Percentiles rank a stretch among this genome's conserved stretches.
Evolutionary conservation across 2,797 vertebrate species (phyloP).

Genomic region (Buceros bicornis): DNA sequence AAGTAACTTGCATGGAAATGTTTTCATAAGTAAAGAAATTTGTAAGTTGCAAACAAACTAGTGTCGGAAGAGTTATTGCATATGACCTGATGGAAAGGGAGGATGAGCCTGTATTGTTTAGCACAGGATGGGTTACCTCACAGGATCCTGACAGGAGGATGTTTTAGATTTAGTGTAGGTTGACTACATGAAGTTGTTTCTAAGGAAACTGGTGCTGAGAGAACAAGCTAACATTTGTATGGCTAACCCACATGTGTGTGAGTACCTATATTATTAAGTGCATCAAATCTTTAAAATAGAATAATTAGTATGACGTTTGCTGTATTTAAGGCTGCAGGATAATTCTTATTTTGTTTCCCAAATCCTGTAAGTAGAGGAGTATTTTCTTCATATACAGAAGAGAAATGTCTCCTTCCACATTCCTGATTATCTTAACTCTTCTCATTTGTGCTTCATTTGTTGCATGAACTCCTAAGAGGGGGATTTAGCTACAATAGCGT

Average conservation of each 20-base stretch:
- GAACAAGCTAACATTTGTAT: conserved; percentile 47
- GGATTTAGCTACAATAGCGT: not conserved
- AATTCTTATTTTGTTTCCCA: not conserved
- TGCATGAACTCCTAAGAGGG: not conserved
- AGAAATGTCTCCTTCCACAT: not conserved
- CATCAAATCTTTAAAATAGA: not conserved
- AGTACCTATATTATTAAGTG: not conserved
- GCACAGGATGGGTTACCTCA: conserved; percentile 31
- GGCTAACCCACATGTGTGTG: not conserved
- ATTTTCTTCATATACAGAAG: not conserved
- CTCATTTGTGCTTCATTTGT: not conserved
- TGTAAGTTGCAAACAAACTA: not conserved
- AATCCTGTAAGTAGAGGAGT: not conserved
- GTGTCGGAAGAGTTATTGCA: not conserved
- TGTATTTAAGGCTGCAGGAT: not conserved
- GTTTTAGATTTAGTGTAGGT: conserved; percentile 59
- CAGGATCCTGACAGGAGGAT: conserved; percentile 8
- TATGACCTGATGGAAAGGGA: not conserved
- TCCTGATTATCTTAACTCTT: not conserved
- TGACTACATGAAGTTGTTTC: conserved; percentile 63
- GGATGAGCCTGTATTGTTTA: not conserved
- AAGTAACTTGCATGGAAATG: conserved; percentile 33
- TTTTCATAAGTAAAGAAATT: not conserved
- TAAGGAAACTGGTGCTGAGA: conserved; percentile 67
- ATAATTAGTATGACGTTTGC: not conserved